phyloP scores from a whole-genome alignment of 2,888 invertebrate species.

The Mythimna albipuncta region DNA sequence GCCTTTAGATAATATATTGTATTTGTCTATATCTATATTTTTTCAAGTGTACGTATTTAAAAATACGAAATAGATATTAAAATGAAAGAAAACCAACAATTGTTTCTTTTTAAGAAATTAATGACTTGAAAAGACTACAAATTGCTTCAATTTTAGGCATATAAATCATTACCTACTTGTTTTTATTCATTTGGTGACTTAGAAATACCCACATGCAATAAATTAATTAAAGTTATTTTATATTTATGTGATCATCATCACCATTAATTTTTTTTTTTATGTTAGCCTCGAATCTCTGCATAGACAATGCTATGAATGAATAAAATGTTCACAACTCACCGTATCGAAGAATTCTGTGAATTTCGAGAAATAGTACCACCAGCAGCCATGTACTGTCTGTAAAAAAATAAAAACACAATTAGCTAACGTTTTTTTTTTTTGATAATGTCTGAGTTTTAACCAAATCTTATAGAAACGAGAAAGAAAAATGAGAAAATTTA shows the following conservation, averaged over 20 bases:
- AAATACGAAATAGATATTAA: not conserved
- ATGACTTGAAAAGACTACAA: not conserved
- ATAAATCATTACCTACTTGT: too few relatives aligned
- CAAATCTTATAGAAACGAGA: not conserved
- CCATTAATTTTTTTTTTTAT: not conserved
- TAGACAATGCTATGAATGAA: not conserved
- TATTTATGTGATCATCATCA: not conserved
- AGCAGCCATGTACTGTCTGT: conserved; percentile 96
- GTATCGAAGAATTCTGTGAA: conserved; percentile 98
- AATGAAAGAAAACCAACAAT: not conserved
- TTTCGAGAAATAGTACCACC: conserved; percentile 99
- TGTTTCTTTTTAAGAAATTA: not conserved
- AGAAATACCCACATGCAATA: not conserved
- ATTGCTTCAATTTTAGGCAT: not conserved
- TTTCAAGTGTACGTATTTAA: not conserved
- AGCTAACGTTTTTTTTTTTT: not conserved
- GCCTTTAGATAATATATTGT: not conserved
- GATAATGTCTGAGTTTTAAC: not conserved
- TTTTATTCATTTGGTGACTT: conserved; percentile 2
- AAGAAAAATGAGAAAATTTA: not conserved
- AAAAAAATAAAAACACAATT: conserved; percentile 62
- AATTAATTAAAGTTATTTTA: not conserved
- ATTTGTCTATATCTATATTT: not conserved
- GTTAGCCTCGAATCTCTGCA: not conserved
- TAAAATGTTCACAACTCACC: conserved; percentile 82